Evolutionary conservation across 2,888 invertebrate species (phyloP), one percentile per base, ranked within the genome.

Genomic region (Kuschelorhynchus macadamiae): DNA sequence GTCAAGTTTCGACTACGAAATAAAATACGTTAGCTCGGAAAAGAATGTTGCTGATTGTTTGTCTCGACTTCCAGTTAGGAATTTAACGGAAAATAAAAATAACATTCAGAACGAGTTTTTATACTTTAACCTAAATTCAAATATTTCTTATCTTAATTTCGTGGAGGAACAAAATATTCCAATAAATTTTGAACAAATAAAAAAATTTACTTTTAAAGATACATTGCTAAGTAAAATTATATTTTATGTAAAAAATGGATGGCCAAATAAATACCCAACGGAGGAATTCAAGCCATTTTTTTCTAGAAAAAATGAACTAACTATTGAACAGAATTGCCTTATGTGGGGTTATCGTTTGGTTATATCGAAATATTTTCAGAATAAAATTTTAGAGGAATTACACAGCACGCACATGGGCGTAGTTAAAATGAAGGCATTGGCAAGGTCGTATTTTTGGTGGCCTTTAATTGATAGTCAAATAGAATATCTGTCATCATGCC

Each of bases 381-480:
- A 33, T 41, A 12, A n/a, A 12, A 55, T 65, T 50, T 44, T 65
- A 20, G 46, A 33, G 17, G 64, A 64, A 49, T 36, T 68, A 32
- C 68, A 68, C 12, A 14, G 20, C 9, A 59, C 36, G 8, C 64
- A 64, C 33, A 32, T 32, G 16, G 64, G 64, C 21, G 62, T 64
- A 2, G 59, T 61, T 21, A 71, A 55, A 65, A 71, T 53, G 85
- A 85, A 1, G 85, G 85, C 49, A 2, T 18, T 64, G 21, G 59
- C 47, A 2, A 46, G 57, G n/a, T 60, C 42, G 3, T 42, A 60
- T 39, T 25, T 65, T 11, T 42, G 42, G 42, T 42, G 42, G 42
- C 42, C 42, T 7, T 8, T 8, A 16, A 61, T 50, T 8, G 32
- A 53, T 21, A 41, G 12, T 18, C 12, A 56, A 32, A 61, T 36